phyloP scores from a whole-genome alignment of 2,113 vertebrate species.

The Gallinago media region DNA sequence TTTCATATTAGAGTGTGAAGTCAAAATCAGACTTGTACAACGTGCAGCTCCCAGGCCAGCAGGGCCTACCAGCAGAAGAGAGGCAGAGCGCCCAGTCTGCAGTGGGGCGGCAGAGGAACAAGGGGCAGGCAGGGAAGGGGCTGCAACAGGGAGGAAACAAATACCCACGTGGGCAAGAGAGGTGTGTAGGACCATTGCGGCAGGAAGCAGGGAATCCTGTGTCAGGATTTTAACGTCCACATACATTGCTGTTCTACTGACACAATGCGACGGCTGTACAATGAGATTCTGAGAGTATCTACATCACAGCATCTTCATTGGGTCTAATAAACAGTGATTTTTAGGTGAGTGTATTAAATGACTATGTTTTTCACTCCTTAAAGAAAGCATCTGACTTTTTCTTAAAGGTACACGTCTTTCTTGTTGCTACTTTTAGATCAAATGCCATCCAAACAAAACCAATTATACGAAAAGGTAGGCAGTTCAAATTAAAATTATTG shows the following conservation, averaged over 20 bases:
- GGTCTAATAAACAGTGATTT: background rate
- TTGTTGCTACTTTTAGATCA: background rate
- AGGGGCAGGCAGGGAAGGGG: background rate
- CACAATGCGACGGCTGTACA: background rate
- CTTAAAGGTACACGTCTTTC: background rate
- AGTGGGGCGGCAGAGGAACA: background rate
- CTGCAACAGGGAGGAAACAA: rapidly evolving
- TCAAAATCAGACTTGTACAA: background rate
- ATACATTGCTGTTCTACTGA: background rate
- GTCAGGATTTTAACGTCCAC: background rate
- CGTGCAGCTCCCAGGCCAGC: background rate
- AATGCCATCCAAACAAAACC: background rate
- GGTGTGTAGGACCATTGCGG: background rate
- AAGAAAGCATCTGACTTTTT: background rate
- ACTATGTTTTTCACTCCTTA: background rate
- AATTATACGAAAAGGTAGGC: background rate
- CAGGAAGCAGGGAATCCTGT: background rate
- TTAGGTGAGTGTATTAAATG: background rate
- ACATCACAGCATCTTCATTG: background rate
- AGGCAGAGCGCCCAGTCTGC: background rate
- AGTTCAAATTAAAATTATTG: background rate
- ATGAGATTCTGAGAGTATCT: background rate
- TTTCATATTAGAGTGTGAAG: background rate
- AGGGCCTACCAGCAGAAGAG: background rate
- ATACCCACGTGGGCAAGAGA: rapidly evolving